Evolutionary conservation across 2,113 vertebrate species (phyloP).

Genomic region (Megatriorchis doriae): DNA sequence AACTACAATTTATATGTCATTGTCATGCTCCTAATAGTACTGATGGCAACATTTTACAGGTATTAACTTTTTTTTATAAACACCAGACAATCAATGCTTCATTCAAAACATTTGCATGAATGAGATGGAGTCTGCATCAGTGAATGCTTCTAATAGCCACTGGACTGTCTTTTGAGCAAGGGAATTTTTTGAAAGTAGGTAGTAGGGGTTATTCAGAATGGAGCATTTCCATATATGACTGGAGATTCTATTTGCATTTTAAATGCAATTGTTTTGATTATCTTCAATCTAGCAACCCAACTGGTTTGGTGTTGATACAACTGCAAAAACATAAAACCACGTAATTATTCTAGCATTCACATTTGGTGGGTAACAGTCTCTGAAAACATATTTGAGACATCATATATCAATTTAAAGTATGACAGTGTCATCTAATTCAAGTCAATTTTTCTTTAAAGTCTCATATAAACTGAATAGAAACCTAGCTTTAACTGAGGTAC

Average conservation of each 20-base stretch:
- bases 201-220: neutral
- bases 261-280: neutral
- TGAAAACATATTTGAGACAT: neutral
- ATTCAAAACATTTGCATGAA: neutral
- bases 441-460: neutral
- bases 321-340: neutral
- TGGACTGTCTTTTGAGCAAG: neutral
- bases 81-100: neutral
- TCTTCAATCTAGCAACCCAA: neutral
- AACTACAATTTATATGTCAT: neutral
- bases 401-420: neutral
- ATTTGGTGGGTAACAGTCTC: neutral
- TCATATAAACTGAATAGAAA: neutral
- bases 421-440: neutral
- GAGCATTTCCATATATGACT: neutral
- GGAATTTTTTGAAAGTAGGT: neutral
- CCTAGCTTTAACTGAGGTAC: neutral
- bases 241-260: neutral
- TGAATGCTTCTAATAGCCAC: neutral
- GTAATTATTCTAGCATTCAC: neutral
- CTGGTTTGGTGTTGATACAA: neutral
- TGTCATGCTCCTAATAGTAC: neutral
- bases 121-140: neutral
- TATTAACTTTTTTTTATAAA: neutral
- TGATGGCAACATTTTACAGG: neutral